Evolutionary conservation across 2,797 vertebrate species (phyloP).

Genomic region (Onychomys leucogaster): DNA sequence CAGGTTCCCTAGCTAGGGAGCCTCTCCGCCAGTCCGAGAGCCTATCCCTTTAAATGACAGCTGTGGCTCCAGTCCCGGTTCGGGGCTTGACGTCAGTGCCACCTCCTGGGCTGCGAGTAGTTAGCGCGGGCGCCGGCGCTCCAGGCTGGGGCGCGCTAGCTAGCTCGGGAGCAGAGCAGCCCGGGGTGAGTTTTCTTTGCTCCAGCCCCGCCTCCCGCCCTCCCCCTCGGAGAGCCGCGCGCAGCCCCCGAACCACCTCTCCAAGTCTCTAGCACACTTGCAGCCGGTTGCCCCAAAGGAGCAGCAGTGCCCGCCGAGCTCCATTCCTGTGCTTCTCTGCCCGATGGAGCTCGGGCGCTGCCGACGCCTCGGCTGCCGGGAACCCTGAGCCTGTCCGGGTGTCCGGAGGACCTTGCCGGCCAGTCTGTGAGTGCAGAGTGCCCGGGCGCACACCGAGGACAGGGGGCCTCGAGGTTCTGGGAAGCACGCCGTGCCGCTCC

Average conservation of each 20-base stretch:
- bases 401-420: background rate
- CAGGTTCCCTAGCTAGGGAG: slow-evolving; percentile 55
- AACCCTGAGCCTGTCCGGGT: slow-evolving; percentile 30
- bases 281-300: slow-evolving; percentile 46
- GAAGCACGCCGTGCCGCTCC: background rate
- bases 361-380: slow-evolving; percentile 45
- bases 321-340: slow-evolving; percentile 38
- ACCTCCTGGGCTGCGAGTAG: slow-evolving; percentile 68
- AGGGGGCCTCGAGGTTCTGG: background rate
- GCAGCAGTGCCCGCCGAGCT: slow-evolving; percentile 2
- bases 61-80: slow-evolving; percentile 74
- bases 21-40: accelerated
- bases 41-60: slow-evolving; percentile 83
- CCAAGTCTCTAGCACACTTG: slow-evolving; percentile 62
- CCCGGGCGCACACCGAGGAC: background rate
- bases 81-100: slow-evolving; percentile 80
- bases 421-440: background rate
- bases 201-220: slow-evolving; percentile 48
- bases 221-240: slow-evolving; percentile 63
- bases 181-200: slow-evolving; percentile 57
- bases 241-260: slow-evolving; percentile 53
- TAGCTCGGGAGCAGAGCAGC: background rate
- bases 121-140: slow-evolving; percentile 49
- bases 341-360: slow-evolving; percentile 67
- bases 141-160: slow-evolving; percentile 13